Base-by-base conservation (phyloP, 1,140 invertebrate genomes). In the Scaptodrosophila lebanonensis region DNA sequence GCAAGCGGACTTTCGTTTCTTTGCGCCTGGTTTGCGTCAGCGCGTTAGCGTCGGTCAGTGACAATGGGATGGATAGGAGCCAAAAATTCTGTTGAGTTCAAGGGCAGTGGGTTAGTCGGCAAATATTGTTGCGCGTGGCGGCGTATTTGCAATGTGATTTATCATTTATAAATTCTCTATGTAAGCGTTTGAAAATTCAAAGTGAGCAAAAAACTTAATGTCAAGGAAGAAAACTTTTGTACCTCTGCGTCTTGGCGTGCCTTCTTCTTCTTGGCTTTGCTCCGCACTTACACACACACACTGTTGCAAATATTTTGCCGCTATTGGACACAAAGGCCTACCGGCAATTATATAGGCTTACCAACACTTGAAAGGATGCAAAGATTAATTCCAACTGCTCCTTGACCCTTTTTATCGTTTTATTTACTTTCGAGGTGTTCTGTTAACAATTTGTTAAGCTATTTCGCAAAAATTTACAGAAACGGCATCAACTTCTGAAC, bases 1-100 rank as follows among this genome's bases (percentile, higher is more conserved):
- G 33, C 32, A 16, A 22, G 50, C 61, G 58, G 58, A 25, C 60
- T 52, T 54, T 52, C 32, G 39, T 32, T 49, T 40, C 32, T 47
- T 18, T 49, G 27, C 30, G 22, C n/a, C 17, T 12, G 33, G 33
- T 33, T 20, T 44, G 36, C 27, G 32, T 40, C n/a, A n/a, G 38
- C 33, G 45, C 30, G 15, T 54, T 15, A 13, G 42, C 43, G 20
- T 45, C 39, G 48, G 17, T 15, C 25, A 32, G 33, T 42, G 16
- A 58, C 36, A 49, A 42, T 38, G 6, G 36, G 40, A 58, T 67
- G 72, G 58, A 77, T 63, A 65, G 63, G 72, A 67, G 72, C 72
- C 72, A 79, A 76, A n/a, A n/a, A n/a, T 57, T 60, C 72, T 72
- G 52, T 71, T 9, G 67, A 57, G 72, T 76, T 76, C 72, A 76